Base-by-base conservation (phyloP, 2,113 vertebrate species). In the Donacobius atricapilla region DNA sequence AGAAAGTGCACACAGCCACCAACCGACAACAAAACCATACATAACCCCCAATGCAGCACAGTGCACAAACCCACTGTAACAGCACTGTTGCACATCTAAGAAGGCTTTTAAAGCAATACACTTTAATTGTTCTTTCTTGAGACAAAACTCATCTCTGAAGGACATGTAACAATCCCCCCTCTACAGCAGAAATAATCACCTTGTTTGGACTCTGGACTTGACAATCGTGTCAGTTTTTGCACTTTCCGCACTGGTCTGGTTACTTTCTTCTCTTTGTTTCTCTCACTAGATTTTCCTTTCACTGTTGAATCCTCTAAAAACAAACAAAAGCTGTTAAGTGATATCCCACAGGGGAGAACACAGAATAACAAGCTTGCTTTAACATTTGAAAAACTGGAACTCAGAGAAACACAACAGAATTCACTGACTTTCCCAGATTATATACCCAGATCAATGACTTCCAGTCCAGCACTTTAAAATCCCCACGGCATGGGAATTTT, bases 241-340 rank as follows among this genome's bases (percentile, higher is more conserved):
- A 99, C 97, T 97, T 99, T 99, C 93, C 99, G 97, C 48, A 99
- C 98, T 66, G 98, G 98, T 91, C 98, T 99, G 35, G 97, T 89
- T 37, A 96, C 58, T 97, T 98, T 99, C 96, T 97, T 99, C 94
- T 98, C 98, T 96, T 97, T 99, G 75, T 85, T 97, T 94, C 95
- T 94, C 83, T 98, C 98, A 93, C 44, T 22, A 51, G 97, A 86
- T 85, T 96, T 98, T 70, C 96, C 98, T 97, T 97, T 98, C 93
- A 89, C 76, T 90, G 90, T 68, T 64, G 66, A 83, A 91, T 94
- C 93, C 58, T 96, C 98, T 98, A 94, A 97, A 98, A 98, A 88
- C 48, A 76, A 97, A 84, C 15, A 86, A 82, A 83, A 93, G 71
- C 44, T 45, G 82, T 96, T 90, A 83, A 47, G 45, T 48, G 73